These are phyloP conservation scores for Epistrophella euchroma DNA, from an alignment of 2,888 invertebrate species.

Conservation along the genomic window DNA sequence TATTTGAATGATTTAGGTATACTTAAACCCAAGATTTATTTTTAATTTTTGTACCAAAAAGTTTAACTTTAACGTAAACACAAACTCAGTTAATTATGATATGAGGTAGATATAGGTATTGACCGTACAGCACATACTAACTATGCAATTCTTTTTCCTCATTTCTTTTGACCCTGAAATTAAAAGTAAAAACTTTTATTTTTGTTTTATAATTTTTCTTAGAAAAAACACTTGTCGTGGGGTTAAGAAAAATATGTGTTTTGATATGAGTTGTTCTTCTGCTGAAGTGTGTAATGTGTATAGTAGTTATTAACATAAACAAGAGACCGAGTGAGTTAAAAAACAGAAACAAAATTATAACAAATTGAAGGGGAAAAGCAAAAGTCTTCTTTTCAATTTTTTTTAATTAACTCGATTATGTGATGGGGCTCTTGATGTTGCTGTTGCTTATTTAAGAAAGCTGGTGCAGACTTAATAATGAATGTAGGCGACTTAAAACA, in stretches of 20 bases:
- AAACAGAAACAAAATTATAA: slow-evolving; percentile 14
- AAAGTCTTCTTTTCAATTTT: slow-evolving; percentile 16
- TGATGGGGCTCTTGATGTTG: slow-evolving; percentile 5
- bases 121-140: not conserved
- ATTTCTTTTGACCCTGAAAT: slow-evolving; percentile 67
- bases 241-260: slow-evolving; percentile 39
- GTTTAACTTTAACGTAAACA: no score
- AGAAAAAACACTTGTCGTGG: slow-evolving; percentile 40
- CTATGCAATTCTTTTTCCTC: slow-evolving; percentile 49
- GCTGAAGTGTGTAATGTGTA: not conserved
- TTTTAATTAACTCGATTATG: slow-evolving; percentile 72
- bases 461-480: slow-evolving; percentile 4
- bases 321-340: not conserved
- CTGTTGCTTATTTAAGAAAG: not conserved
- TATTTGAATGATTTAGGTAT: no score
- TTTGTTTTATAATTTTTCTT: slow-evolving; percentile 60
- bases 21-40: no score
- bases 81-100: no score
- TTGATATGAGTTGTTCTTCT: slow-evolving; percentile 20
- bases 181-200: not conserved
- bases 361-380: slow-evolving; percentile 55
- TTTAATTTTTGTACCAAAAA: no score
- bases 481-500: slow-evolving; percentile 47
- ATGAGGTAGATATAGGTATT: no score
- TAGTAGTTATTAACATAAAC: slow-evolving; percentile 30